These are phyloP conservation scores for Chironex yamaguchii DNA, from an alignment of 30 jellyfish, hydroid and myxozoan genomes.

Conservation along the genomic window DNA sequence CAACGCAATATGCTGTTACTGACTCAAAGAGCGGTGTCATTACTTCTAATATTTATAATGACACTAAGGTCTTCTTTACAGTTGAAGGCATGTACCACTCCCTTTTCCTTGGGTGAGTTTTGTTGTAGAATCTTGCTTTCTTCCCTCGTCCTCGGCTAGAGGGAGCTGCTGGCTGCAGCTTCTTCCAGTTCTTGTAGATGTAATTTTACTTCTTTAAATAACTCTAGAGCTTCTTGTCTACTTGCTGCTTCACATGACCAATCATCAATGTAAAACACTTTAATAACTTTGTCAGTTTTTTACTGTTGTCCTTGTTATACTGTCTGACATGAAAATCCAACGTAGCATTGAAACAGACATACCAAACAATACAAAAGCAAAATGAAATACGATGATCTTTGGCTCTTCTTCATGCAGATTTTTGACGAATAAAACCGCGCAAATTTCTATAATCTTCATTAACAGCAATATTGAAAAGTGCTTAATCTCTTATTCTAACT, in stretches of 20 bases:
- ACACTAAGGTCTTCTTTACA: no score
- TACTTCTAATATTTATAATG: no score
- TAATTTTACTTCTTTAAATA: constrained; percentile 12
- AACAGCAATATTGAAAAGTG: not conserved
- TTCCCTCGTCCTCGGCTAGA: no score
- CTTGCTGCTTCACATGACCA: constrained; percentile 48
- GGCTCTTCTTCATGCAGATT: not conserved
- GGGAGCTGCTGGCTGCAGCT: constrained; percentile 35
- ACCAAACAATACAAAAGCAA: constrained; percentile 22
- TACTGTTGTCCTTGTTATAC: not conserved
- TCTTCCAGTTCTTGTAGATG: not conserved
- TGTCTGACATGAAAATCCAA: constrained; percentile 10
- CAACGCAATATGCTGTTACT: no score
- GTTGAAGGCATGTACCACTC: no score
- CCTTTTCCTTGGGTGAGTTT: no score
- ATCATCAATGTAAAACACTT: constrained; percentile 29
- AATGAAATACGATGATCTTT: not conserved
- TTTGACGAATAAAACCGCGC: not conserved
- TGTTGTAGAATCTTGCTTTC: no score
- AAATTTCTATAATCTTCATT: not conserved
- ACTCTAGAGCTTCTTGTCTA: constrained; percentile 1
- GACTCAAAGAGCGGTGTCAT: no score
- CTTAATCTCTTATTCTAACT: not conserved
- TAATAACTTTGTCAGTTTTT: constrained; percentile 5
- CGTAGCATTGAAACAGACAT: constrained; percentile 47